Percentiles rank a stretch among this genome's conserved stretches.
These are phyloP conservation scores for Agrochola litura DNA, from an alignment of 2,888 invertebrate species.

Conservation along the genomic window DNA sequence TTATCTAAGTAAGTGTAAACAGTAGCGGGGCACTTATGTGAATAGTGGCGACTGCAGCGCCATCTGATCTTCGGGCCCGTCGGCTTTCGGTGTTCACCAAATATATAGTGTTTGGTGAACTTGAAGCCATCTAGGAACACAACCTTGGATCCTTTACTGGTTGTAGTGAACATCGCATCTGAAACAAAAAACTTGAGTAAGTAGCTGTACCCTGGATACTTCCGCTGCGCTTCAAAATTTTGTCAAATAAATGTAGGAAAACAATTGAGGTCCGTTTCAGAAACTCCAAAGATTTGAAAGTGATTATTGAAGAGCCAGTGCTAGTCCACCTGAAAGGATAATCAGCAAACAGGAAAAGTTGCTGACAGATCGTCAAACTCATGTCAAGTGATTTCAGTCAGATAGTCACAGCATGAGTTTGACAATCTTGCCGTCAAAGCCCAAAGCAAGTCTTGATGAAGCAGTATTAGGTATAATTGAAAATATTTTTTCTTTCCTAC, in stretches of 20 bases:
- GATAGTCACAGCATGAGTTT: neutral
- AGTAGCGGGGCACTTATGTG: conserved; percentile 7
- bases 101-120: conserved; percentile 29
- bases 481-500: too few species aligned
- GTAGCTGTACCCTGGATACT: neutral
- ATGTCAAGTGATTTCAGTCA: neutral
- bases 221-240: neutral
- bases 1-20: conserved; percentile 13
- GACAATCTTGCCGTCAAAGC: neutral
- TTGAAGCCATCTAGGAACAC: conserved; percentile 18
- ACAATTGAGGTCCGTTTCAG: neutral
- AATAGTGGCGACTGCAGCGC: conserved; percentile 39
- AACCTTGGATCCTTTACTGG: conserved; percentile 17
- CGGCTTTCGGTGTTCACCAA: too few species aligned
- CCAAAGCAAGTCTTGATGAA: neutral
- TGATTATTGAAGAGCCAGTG: neutral
- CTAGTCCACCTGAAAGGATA: neutral
- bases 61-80: neutral
- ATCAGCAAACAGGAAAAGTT: neutral
- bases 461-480: too few species aligned
- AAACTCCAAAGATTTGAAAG: neutral
- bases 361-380: neutral
- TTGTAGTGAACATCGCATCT: conserved; percentile 29
- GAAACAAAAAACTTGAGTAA: conserved; percentile 41
- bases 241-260: neutral